phyloP scores from a whole-genome alignment of 2,113 vertebrate species.

The Heterochromis multidens region DNA sequence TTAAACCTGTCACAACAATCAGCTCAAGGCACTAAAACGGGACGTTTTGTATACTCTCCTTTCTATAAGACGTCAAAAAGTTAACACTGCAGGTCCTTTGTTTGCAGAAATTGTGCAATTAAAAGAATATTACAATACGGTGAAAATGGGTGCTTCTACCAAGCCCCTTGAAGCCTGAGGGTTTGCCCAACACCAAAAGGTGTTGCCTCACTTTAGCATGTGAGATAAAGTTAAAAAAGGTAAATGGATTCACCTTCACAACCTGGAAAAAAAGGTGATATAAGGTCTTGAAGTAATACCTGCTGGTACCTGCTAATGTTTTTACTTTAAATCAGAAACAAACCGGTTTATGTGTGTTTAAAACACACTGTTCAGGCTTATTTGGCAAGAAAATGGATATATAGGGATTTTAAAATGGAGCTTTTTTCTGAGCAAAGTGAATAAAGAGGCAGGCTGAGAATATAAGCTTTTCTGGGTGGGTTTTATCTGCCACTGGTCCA shows the following conservation, averaged over 20 bases:
- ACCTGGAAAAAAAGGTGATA: no score
- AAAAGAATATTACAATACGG: no score
- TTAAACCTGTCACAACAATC: not conserved
- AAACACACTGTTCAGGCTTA: not conserved
- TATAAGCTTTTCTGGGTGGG: slow-evolving; percentile 14
- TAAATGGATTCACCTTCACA: no score
- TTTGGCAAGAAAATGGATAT: not conserved
- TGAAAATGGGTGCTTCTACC: no score
- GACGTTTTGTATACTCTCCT: not conserved
- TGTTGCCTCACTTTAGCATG: no score
- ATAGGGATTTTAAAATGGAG: not conserved
- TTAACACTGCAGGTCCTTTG: no score
- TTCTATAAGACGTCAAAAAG: not conserved
- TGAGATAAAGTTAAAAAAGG: no score
- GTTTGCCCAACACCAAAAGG: no score
- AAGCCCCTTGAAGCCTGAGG: no score
- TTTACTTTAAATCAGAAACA: not conserved
- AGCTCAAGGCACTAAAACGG: not conserved
- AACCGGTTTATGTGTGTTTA: not conserved
- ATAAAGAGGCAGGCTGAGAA: slow-evolving; percentile 15
- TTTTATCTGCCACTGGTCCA: slow-evolving; percentile 63
- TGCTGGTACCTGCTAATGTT: no score
- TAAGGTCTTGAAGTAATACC: no score
- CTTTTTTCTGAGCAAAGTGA: not conserved
- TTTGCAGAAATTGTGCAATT: no score